phyloP scores from a whole-genome alignment of 2,113 vertebrate species.

The Pelvicachromis taeniatus region DNA sequence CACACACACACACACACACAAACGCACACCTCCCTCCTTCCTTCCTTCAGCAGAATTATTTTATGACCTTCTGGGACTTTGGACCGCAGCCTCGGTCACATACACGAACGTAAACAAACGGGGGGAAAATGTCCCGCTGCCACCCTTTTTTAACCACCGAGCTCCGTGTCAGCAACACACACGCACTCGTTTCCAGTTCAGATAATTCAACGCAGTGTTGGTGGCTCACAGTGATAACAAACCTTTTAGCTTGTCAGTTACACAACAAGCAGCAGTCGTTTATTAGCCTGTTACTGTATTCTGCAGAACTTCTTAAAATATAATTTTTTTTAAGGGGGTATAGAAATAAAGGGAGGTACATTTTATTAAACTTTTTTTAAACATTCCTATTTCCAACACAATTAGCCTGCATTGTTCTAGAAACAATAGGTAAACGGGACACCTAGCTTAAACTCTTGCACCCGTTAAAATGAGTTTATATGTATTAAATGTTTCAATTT shows the following conservation, averaged over 20 bases:
- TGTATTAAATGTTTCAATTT: not conserved
- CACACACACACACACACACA: not conserved
- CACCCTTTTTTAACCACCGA: not conserved
- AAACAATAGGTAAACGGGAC: not conserved
- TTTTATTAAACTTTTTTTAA: not conserved
- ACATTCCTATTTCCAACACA: not conserved
- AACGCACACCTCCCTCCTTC: not conserved
- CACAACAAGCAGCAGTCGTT: not conserved
- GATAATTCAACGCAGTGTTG: not conserved
- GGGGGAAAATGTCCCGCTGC: slow-evolving; percentile 50
- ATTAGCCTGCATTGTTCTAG: not conserved
- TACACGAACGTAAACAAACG: not conserved
- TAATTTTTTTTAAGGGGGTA: not conserved
- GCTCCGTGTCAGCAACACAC: slow-evolving; percentile 3
- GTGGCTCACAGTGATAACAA: not conserved
- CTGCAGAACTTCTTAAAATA: not conserved
- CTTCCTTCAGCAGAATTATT: slow-evolving; percentile 7
- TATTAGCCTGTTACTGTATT: not conserved
- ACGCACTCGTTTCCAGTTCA: not conserved
- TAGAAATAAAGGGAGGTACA: not conserved
- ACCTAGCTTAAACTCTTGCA: not conserved
- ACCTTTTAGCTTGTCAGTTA: not conserved
- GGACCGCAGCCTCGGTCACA: slow-evolving; percentile 14
- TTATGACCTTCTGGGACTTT: slow-evolving; percentile 47
- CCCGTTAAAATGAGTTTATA: not conserved